These are phyloP conservation scores for Neoniphon sammara DNA, from an alignment of 2,797 vertebrate genomes.

Conservation along the genomic window DNA sequence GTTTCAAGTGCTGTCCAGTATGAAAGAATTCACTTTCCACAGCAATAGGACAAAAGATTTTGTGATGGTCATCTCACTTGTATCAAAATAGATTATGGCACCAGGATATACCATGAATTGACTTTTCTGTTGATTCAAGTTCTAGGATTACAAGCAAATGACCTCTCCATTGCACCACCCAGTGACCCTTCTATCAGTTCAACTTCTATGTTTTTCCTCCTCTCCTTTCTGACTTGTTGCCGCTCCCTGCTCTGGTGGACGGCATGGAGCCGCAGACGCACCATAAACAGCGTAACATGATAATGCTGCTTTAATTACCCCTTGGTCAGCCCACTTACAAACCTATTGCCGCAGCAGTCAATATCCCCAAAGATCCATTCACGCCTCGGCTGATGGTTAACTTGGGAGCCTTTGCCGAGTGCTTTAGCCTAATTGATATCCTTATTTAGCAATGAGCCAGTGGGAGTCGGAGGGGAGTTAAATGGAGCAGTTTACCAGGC, in stretches of 20 bases:
- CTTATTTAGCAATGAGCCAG: constrained; percentile 87
- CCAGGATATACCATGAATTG: neutral
- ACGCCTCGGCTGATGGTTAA: constrained; percentile 86
- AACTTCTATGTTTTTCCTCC: constrained; percentile 1
- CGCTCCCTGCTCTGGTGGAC: constrained; percentile 28
- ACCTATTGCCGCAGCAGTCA: constrained; percentile 87
- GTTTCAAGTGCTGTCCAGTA: neutral
- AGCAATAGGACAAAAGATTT: neutral
- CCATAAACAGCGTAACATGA: constrained; percentile 84
- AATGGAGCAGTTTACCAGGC: constrained; percentile 87
- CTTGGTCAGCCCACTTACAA: constrained; percentile 88
- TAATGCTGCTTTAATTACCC: constrained; percentile 88
- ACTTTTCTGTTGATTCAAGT: constrained; percentile 16
- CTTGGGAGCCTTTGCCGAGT: constrained; percentile 87
- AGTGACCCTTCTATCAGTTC: neutral
- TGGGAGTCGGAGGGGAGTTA: constrained; percentile 85
- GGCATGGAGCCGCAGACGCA: constrained; percentile 65
- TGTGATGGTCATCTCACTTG: neutral
- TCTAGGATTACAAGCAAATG: constrained; percentile 4
- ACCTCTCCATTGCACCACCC: neutral
- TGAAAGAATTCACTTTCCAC: neutral
- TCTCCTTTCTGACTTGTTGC: constrained; percentile 41
- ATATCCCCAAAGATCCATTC: constrained; percentile 89
- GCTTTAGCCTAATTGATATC: constrained; percentile 89
- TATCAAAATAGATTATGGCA: neutral